A percentile compares a stretch with the other conserved stretches of the same genome.
Evolutionary conservation across 2,888 invertebrate genomes (phyloP).

Genomic region (Tetrapedia diversipes): DNA sequence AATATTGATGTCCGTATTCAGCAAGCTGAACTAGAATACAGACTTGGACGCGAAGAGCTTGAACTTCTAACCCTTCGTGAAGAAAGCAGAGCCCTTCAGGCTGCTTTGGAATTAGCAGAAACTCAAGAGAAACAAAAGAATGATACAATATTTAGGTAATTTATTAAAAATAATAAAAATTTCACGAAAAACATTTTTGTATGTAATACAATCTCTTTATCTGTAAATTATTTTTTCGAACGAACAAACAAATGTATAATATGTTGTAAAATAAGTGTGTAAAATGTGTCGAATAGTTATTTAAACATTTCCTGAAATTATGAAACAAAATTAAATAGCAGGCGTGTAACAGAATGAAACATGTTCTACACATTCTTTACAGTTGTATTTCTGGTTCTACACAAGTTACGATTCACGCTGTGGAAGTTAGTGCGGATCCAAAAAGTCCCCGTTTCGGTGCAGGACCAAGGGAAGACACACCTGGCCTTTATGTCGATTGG

Average conservation of each 20-base stretch:
- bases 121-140: conserved; percentile 83
- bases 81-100: conserved; percentile 90
- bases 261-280: no score
- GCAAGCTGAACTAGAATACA: conserved; percentile 95
- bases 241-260: no score
- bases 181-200: no score
- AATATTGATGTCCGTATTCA: conserved; percentile 95
- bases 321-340: no score
- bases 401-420: conserved; percentile 86
- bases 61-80: conserved; percentile 93
- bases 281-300: no score
- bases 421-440: conserved; percentile 88
- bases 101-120: conserved; percentile 88
- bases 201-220: no score
- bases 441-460: conserved; percentile 90
- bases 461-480: conserved; percentile 86
- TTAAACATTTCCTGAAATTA: no score
- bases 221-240: no score
- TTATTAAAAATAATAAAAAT: background rate
- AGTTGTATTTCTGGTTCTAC: conserved; percentile 82
- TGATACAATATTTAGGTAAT: conserved; percentile 86
- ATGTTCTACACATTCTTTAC: conserved; percentile 18
- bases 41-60: conserved; percentile 93
- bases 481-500: conserved; percentile 91
- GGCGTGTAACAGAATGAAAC: background rate